A percentile compares a stretch with the other conserved stretches of the same genome.
phyloP scores from a whole-genome alignment of 2,888 invertebrate species.

The Clepsis dumicolana region DNA sequence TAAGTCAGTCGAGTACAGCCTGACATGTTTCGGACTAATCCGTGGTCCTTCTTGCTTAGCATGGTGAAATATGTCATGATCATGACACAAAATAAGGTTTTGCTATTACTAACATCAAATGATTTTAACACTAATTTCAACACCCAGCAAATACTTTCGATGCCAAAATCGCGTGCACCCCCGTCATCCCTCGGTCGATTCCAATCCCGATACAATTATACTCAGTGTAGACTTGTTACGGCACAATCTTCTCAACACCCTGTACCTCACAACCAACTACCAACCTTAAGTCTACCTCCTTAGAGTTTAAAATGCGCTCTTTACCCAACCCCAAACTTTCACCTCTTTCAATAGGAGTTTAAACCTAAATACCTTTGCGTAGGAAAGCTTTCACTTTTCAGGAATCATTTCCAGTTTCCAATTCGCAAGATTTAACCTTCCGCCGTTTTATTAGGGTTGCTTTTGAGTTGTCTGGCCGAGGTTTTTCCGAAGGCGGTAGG shows the following conservation, averaged over 20 bases:
- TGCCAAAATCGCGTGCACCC: constrained; percentile 62
- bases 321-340: constrained; percentile 75
- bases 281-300: constrained; percentile 51
- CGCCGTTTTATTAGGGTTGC: constrained; percentile 53
- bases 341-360: constrained; percentile 86
- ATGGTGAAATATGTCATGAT: background rate
- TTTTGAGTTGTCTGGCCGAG: constrained; percentile 52
- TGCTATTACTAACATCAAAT: background rate
- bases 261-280: constrained; percentile 56
- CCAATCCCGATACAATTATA: constrained; percentile 84
- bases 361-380: constrained; percentile 84
- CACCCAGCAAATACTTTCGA: background rate
- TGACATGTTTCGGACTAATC: too few species aligned
- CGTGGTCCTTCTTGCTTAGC: too few species aligned
- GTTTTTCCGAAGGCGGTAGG: constrained; percentile 80
- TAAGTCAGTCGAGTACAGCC: too few species aligned
- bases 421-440: constrained; percentile 62
- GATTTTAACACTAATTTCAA: background rate
- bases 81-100: too few species aligned
- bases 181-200: constrained; percentile 64
- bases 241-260: constrained; percentile 79
- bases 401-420: constrained; percentile 72
- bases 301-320: constrained; percentile 58
- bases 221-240: constrained; percentile 81
- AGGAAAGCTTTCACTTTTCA: constrained; percentile 86